Percentiles rank a stretch among this genome's conserved stretches.
Evolutionary conservation across 2,113 vertebrate genomes (phyloP).

Genomic region (sheep (Ovis aries)): DNA sequence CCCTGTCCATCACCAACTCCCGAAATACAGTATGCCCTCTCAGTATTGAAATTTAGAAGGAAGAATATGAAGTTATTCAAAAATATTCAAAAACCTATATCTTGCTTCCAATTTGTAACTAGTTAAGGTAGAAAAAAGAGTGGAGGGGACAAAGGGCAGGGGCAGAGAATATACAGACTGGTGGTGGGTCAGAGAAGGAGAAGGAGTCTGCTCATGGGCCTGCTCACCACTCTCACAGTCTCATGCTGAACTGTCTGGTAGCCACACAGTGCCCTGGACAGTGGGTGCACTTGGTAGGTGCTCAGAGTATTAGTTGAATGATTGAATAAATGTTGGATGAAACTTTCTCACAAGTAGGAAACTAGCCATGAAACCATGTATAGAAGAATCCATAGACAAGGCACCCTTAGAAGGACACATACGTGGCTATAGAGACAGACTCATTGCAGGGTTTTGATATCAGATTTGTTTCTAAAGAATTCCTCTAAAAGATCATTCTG

Average conservation of each 20-base stretch:
- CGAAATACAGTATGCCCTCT: neutral
- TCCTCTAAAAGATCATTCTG: neutral
- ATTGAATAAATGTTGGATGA: neutral
- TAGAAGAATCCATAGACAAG: neutral
- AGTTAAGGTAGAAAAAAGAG: neutral
- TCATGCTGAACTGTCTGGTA: neutral
- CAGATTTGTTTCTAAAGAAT: neutral
- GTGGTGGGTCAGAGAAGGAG: no score
- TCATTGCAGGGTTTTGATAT: neutral
- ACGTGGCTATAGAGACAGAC: neutral
- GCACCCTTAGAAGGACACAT: neutral
- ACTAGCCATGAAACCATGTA: neutral
- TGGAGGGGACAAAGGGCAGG: neutral
- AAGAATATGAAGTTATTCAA: neutral
- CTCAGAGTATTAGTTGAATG: neutral
- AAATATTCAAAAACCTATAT: neutral
- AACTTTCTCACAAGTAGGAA: neutral
- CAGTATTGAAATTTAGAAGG: neutral
- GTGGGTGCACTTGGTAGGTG: neutral
- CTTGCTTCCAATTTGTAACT: neutral
- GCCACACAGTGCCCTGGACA: neutral
- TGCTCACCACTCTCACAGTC: neutral
- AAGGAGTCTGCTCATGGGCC: accelerated
- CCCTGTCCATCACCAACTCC: no score
- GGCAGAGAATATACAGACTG: neutral